A percentile compares a stretch with the other conserved stretches of the same genome.
These are phyloP conservation scores for Schrankia costaestrigalis DNA, from an alignment of 2,888 invertebrate species.

Conservation along the genomic window DNA sequence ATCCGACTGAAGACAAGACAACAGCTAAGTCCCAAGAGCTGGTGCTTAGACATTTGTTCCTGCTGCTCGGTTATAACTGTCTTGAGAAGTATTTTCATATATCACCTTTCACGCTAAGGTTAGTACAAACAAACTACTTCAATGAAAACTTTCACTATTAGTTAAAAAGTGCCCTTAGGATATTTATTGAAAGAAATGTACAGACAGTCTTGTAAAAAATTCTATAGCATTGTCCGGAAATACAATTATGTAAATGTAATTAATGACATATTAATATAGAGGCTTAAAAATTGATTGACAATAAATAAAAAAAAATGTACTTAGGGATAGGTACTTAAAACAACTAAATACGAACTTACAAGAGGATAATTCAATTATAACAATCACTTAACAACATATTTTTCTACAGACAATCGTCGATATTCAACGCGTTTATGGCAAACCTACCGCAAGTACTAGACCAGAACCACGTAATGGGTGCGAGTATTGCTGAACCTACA, in stretches of 20 bases:
- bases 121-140: constrained; percentile 17
- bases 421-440: constrained; percentile 97
- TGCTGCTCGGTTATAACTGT: constrained; percentile 95
- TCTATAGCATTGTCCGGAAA: too few species aligned
- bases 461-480: constrained; percentile 97
- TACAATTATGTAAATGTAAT: too few species aligned
- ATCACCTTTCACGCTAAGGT: constrained; percentile 93
- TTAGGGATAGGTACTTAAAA: too few species aligned
- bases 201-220: too few species aligned
- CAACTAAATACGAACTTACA: too few species aligned
- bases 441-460: constrained; percentile 97
- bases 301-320: too few species aligned
- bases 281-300: too few species aligned
- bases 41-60: constrained; percentile 94
- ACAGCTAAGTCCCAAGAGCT: constrained; percentile 90
- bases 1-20: constrained; percentile 92
- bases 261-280: too few species aligned
- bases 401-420: constrained; percentile 88
- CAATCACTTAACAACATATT: constrained; percentile 1
- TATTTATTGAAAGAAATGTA: too few species aligned
- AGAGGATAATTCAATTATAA: not conserved
- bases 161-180: too few species aligned
- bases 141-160: too few species aligned
- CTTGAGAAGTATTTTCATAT: constrained; percentile 94
- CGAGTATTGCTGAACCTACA: constrained; percentile 91